Percentiles rank a stretch among this genome's conserved stretches.
Conservation (phyloP, 2,888 invertebrate species). For the Apotomis betuletana region DNA sequence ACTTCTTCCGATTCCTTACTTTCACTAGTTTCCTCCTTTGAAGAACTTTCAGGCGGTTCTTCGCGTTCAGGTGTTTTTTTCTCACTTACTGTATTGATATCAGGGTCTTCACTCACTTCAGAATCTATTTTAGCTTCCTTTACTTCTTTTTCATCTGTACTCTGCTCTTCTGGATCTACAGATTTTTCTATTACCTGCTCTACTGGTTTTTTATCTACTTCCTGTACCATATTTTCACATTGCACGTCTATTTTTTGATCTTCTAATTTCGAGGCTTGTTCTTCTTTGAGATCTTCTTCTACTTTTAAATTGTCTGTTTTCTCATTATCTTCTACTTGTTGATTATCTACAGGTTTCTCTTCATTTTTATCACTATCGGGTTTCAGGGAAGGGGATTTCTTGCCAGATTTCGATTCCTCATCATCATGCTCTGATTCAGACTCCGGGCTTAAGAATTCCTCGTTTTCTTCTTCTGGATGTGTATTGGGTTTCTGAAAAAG, state of each 20-base stretch:
- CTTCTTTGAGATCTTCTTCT: conserved; percentile 39
- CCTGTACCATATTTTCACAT: conserved; percentile 45
- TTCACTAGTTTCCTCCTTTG: conserved; percentile 45
- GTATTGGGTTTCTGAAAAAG: conserved; percentile 55
- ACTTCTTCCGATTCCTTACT: conserved; percentile 57
- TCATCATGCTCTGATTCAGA: conserved; percentile 74
- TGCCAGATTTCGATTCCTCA: conserved; percentile 49
- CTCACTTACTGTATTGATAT: conserved; percentile 32
- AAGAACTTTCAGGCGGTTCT: conserved; percentile 46
- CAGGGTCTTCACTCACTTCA: conserved; percentile 25
- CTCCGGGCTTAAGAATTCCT: conserved; percentile 78
- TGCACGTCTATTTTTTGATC: conserved; percentile 44
- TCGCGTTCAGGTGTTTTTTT: conserved; percentile 43
- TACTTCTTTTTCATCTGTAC: conserved; percentile 2
- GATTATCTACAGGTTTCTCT: conserved; percentile 39
- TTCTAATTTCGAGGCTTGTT: conserved; percentile 21
- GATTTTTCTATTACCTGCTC: conserved; percentile 26
- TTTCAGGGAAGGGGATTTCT: conserved; percentile 35
- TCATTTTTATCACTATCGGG: conserved; percentile 45
- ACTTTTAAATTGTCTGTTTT: conserved; percentile 44
- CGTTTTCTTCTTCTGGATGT: conserved; percentile 74
- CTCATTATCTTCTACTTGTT: conserved; percentile 41
- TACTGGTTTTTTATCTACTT: conserved; percentile 40
- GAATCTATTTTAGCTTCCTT: conserved; percentile 26
- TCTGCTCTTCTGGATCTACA: conserved; percentile 14